Conservation (phyloP, 2,888 invertebrate species). For the Hoplodrina blanda region DNA sequence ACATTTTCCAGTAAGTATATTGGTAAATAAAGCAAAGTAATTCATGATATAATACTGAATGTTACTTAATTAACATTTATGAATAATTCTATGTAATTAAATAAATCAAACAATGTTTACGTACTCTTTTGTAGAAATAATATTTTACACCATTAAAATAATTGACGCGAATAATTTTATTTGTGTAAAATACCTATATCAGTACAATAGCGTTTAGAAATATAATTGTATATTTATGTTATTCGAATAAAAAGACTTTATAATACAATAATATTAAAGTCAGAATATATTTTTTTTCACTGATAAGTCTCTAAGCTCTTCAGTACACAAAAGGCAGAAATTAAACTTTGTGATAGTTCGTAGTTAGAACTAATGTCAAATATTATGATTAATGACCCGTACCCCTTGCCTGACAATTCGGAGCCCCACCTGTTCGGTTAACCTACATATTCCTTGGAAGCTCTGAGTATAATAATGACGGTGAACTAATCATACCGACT, state of each 20-base stretch:
- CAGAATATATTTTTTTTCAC: too few relatives aligned
- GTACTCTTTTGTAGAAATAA: too few relatives aligned
- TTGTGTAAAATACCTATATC: too few relatives aligned
- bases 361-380: constrained; percentile 44
- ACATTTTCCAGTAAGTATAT: background rate
- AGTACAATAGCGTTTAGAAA: too few relatives aligned
- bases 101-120: background rate
- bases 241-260: too few relatives aligned
- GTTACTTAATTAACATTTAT: too few relatives aligned
- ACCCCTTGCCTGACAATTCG: constrained; percentile 20
- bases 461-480: constrained; percentile 53
- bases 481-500: constrained; percentile 51
- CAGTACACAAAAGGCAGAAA: constrained; percentile 35
- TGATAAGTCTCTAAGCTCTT: too few relatives aligned
- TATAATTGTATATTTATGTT: too few relatives aligned
- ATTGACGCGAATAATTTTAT: too few relatives aligned
- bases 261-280: too few relatives aligned
- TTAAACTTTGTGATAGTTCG: constrained; percentile 7
- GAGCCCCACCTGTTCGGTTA: constrained; percentile 53
- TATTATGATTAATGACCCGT: constrained; percentile 62
- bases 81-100: background rate
- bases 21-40: background rate
- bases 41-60: too few relatives aligned
- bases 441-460: constrained; percentile 58
- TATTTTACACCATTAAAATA: too few relatives aligned